Conservation (phyloP, 2,113 vertebrate species). For the Theropithecus gelada region DNA sequence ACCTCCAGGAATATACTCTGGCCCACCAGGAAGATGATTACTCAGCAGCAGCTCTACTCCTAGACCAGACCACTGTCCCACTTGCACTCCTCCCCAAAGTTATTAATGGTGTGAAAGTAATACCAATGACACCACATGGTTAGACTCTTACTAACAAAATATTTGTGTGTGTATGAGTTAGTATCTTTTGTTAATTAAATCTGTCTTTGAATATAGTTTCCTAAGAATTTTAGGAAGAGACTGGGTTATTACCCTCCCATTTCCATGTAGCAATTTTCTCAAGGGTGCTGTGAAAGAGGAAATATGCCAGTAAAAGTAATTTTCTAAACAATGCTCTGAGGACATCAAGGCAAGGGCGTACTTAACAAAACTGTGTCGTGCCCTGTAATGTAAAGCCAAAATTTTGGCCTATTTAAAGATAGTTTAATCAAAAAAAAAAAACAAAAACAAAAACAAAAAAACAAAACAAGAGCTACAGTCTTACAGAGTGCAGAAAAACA, state of each 20-base stretch:
- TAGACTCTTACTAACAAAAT: not conserved
- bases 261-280: conserved; percentile 32
- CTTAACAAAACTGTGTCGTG: conserved; percentile 46
- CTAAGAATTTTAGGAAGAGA: conserved; percentile 37
- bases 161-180: not conserved
- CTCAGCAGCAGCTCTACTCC: not conserved
- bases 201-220: conserved; percentile 34
- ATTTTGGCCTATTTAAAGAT: conserved; percentile 49
- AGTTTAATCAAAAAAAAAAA: not conserved
- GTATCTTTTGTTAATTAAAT: conserved; percentile 49
- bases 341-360: conserved; percentile 31
- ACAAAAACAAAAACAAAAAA: not conserved
- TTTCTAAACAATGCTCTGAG: conserved; percentile 65
- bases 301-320: conserved; percentile 55
- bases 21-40: not conserved
- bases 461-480: not conserved
- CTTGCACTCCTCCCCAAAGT: not conserved
- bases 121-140: not conserved
- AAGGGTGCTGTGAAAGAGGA: conserved; percentile 25
- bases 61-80: not conserved
- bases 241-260: conserved; percentile 39
- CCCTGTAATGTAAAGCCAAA: conserved; percentile 26
- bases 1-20: not conserved
- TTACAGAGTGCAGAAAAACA: not conserved
- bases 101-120: not conserved